Base-by-base conservation (phyloP, 1,140 invertebrate species). In the Campodea augens region DNA sequence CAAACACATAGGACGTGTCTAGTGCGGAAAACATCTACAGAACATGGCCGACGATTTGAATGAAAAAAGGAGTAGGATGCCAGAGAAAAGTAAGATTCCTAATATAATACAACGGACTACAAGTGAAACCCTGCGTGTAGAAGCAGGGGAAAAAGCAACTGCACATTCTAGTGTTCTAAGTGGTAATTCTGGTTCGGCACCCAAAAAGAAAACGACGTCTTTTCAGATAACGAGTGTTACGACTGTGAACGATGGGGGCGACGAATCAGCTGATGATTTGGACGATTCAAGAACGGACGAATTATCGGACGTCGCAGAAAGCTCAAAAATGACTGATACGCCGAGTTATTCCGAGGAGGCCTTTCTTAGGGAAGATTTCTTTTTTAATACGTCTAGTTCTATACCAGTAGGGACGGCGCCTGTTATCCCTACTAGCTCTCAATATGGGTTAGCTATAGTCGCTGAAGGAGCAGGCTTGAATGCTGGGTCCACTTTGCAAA, bases 191-290 rank as follows among this genome's bases (percentile, higher is more conserved):
- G 49, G 40, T 55, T 51, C 43, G 51, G 46, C n/a, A 25, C 41
- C 49, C 57, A 64, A 71, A 56, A 82, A 82, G 68, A 84, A 83
- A 68, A 81, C 74, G 57, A 83, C 81, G 57, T 89, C 86, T 44
- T 92, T 92, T 68, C 86, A 91, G 69, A 91, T 92, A 57, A 92
- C 87, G 7, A 83, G 80, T 59, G 77, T 89, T 47, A 87, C 80
- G 49, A 76, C 82, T 51, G 78, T 77, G 53, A 77, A 75, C 54
- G 73, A 77, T 63, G 77, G 78, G 48, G 88, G 85, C 55, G 85
- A 86, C 48, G 88, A 92, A 64, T 89, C 84, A 39, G 82, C 84
- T 51, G 86, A 90, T 64, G 87, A 91, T 71, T 69, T 91, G 59
- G 86, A 91, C 63, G 85, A 91, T 70, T 87, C 83, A 63, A 84